phyloP scores from a whole-genome alignment of 2,113 vertebrate genomes.

The Bubo blakistoni region DNA sequence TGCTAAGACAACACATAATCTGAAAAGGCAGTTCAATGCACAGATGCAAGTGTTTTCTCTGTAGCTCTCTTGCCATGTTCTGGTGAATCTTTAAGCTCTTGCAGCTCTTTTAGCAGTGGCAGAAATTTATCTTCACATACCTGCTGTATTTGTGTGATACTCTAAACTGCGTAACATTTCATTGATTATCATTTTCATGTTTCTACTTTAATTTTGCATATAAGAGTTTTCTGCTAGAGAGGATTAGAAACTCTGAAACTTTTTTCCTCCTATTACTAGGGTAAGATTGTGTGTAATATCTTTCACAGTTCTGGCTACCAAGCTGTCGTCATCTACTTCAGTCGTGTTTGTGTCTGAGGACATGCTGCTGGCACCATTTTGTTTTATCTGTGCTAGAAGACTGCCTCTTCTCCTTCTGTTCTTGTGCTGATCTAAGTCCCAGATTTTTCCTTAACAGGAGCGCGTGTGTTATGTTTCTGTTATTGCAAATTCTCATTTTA shows the following conservation, averaged over 20 bases:
- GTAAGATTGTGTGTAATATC: slow-evolving; percentile 15
- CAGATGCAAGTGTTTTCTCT: not conserved
- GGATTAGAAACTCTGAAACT: not conserved
- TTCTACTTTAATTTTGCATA: not conserved
- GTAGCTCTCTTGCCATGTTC: not conserved
- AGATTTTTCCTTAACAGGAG: slow-evolving; percentile 39
- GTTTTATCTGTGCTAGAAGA: slow-evolving; percentile 33
- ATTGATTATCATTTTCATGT: not conserved
- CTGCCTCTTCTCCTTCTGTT: slow-evolving; percentile 67
- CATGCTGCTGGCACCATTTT: slow-evolving; percentile 60
- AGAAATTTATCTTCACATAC: not conserved
- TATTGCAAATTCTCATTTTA: slow-evolving; percentile 24
- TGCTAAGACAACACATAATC: not conserved
- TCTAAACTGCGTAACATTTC: not conserved
- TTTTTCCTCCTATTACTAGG: not conserved
- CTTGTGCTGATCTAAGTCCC: slow-evolving; percentile 21
- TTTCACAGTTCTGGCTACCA: slow-evolving; percentile 67
- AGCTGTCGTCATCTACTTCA: slow-evolving; percentile 50
- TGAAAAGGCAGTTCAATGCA: not conserved
- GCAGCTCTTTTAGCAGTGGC: not conserved
- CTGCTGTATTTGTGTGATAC: not conserved
- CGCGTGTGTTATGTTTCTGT: slow-evolving; percentile 8
- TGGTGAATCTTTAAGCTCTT: not conserved
- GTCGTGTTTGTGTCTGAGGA: slow-evolving; percentile 54
- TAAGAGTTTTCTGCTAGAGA: not conserved